Base-by-base conservation (phyloP, 2,797 vertebrate genomes). In the Craterocephalus amniculus region DNA sequence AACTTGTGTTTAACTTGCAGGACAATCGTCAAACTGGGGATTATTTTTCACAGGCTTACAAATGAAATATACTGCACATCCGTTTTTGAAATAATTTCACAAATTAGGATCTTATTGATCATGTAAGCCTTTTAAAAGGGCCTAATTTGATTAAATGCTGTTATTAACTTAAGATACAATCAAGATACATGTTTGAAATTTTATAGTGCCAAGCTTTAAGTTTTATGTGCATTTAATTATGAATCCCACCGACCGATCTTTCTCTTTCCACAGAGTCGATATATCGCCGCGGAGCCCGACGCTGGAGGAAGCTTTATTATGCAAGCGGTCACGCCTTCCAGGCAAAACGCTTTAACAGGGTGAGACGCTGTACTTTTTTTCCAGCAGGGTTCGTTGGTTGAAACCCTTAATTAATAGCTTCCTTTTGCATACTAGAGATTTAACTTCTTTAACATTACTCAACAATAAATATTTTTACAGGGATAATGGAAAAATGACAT, bases 281-380 rank as follows among this genome's bases (percentile, higher is more conserved):
- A 93, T 99, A 99, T 91, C 95, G 98, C 34, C 93, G 98, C 70
- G 98, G 98, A 72, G 98, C 98, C 0, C 94, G 98, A 49, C 95
- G 98, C 76, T 99, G 98, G 98, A 96, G 98, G 93, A 99, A 99
- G 83, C 96, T 99, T 55, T 99, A 99, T 81, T 99, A 96, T 87
- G 97, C 97, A 86, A 97, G 96, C 61, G 98, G 98, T 76, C 98
- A 99, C 61, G 97, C 96, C 86, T 99, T 99, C 86, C 98, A 99
- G 94, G 98, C 98, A 82, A 99, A 99, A 76, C 95, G 98, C 81
- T 99, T 99, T 83, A 99, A 99, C 91, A 95, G 98, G 95, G 98
- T 99, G 66, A 89, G 87, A 75, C 16, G 1, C 20, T 0, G 26
- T 5, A 3, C 13, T 29, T 34, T 68, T 57, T 22, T 4, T 61